Evolutionary conservation across 2,888 invertebrate genomes (phyloP).

Genomic region (Drosophila pseudotakahashii): DNA sequence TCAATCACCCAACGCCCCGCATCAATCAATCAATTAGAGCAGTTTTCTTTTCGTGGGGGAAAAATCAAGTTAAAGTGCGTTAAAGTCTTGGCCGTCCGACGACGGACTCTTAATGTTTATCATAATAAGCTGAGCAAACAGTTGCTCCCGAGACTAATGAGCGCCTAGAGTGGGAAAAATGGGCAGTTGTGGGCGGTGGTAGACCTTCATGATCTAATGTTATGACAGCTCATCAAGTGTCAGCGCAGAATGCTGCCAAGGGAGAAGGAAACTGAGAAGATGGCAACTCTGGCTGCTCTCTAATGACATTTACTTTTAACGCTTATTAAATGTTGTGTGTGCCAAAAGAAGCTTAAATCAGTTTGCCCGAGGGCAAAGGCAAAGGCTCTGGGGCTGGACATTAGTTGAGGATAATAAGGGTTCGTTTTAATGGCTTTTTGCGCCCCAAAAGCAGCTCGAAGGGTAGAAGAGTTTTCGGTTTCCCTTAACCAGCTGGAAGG

Average conservation of each 20-base stretch:
- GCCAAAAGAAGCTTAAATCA: slow-evolving; percentile 67
- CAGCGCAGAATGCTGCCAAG: slow-evolving; percentile 54
- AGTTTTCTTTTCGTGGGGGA: slow-evolving; percentile 11
- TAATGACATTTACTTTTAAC: slow-evolving; percentile 80
- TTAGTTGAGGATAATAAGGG: slow-evolving; percentile 38
- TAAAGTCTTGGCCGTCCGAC: slow-evolving; percentile 45
- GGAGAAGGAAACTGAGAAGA: slow-evolving; percentile 8
- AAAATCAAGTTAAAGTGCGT: slow-evolving; percentile 62
- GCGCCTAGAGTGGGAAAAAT: slow-evolving; percentile 31
- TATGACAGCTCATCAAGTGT: slow-evolving; percentile 83
- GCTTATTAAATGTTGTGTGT: slow-evolving; percentile 73
- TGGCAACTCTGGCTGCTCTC: slow-evolving; percentile 25
- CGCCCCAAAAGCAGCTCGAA: slow-evolving; percentile 13
- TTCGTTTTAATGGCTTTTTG: slow-evolving; percentile 41
- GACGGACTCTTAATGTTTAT: slow-evolving; percentile 60
- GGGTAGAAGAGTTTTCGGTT: slow-evolving; percentile 26
- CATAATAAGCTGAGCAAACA: slow-evolving; percentile 76
- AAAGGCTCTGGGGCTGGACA: slow-evolving; percentile 39
- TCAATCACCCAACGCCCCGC: slow-evolving; percentile 47
- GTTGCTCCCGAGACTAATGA: slow-evolving; percentile 70
- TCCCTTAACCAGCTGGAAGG: neutral
- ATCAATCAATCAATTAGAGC: slow-evolving; percentile 70
- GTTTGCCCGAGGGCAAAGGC: slow-evolving; percentile 45
- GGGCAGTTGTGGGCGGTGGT: neutral
- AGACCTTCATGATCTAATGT: slow-evolving; percentile 79